Evolutionary conservation across 2,888 invertebrate genomes (phyloP), one percentile per base, ranked within the genome.

Genomic region (Caenorhabditis sp.): DNA sequence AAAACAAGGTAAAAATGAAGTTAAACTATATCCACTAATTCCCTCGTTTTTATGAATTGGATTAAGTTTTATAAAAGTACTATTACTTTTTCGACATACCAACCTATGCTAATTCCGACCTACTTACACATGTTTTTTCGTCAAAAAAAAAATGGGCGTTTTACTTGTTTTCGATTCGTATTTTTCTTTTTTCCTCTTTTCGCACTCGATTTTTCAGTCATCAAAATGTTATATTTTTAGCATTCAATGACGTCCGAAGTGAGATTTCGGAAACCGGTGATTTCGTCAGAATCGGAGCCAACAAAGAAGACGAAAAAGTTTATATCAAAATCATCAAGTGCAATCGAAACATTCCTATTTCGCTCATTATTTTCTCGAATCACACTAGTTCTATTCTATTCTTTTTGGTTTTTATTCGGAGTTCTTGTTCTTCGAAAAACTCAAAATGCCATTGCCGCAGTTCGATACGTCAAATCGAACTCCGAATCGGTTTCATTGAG

Each of bases 401-500:
- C 72, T 4, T 81, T 81, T 58, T 81, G 81, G 81, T 83, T 83
- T 57, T 37, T 82, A 12, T 79, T 82, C 63, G 80, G 83, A 23
- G 69, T 85, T 8, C 71, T 86, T 17, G 84, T 86, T 1, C 70
- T 86, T 14, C 66, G 86, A 58, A 86, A 86, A 69, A 86, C 86
- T 12, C 71, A 79, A n/a, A 81, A 79, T 54, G 86, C 86, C 14
- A 86, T 84, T n/a, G 67, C 75, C 12, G 85, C 86, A 10, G 85
- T 86, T 0, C 70, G 79, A n/a, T 86, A 86, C 67, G 84, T 86
- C 23, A 84, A 86, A 54, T 74, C 69, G 19, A 57, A 86, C 69
- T 77, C 81, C 12, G 75, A 81, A 54, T 78, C 82, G 3, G 86
- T 86, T 17, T 74, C 80, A 17, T 63, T 83, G 21, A 62, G 70